Evolutionary conservation across 2,797 vertebrate species (phyloP).

Genomic region (Diglossa cyanea): DNA sequence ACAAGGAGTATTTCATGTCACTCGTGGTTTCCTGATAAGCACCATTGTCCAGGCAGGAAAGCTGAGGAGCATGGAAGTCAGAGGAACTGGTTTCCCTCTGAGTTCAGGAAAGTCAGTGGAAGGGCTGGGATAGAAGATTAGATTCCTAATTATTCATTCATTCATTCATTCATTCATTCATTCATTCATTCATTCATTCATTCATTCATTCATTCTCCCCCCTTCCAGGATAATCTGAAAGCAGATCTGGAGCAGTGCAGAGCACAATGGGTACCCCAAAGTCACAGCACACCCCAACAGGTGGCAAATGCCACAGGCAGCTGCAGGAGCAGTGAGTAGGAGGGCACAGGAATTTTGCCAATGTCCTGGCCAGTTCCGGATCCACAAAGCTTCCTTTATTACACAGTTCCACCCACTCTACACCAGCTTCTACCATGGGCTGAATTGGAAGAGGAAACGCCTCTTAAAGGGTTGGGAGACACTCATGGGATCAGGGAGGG

Average conservation of each 20-base stretch:
- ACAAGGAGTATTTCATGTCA: neutral
- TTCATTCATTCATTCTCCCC: neutral
- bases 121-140: neutral
- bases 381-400: constrained; percentile 7
- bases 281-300: neutral
- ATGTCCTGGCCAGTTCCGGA: neutral
- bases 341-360: neutral
- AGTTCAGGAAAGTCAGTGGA: neutral
- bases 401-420: neutral
- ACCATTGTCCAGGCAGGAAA: neutral
- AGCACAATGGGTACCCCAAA: neutral
- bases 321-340: neutral
- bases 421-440: neutral
- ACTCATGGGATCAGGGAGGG: neutral
- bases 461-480: neutral
- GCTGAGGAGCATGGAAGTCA: neutral
- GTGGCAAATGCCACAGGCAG: neutral
- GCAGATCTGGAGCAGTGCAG: neutral
- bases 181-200: neutral
- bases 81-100: neutral
- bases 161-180: neutral
- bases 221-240: neutral
- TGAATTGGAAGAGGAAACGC: neutral
- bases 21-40: neutral
- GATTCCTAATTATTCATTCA: neutral